Conservation (phyloP, 1,140 invertebrate species). For the Riptortus pedestris region DNA sequence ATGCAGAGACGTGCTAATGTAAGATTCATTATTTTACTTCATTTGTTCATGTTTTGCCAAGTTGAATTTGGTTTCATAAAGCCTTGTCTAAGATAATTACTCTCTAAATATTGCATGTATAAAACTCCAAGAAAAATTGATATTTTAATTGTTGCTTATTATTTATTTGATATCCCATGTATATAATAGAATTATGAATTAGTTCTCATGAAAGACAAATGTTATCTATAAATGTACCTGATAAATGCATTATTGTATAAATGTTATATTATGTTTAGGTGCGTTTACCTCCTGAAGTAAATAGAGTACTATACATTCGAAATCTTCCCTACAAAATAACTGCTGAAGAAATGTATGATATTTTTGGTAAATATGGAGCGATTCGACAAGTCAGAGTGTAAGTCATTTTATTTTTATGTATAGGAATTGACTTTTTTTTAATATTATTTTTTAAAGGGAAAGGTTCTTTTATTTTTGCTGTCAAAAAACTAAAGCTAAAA, state of each 20-base stretch:
- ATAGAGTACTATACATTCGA: conserved; percentile 90
- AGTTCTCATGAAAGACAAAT: neutral
- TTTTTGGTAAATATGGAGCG: conserved; percentile 99
- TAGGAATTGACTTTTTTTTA: too few species aligned
- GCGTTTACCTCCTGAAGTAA: conserved; percentile 94
- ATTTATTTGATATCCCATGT: neutral
- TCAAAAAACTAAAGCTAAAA: too few species aligned
- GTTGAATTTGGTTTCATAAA: neutral
- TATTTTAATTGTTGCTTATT: neutral
- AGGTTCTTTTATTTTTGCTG: too few species aligned
- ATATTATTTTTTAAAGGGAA: neutral
- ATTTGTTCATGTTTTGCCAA: conserved; percentile 5
- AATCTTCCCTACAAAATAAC: conserved; percentile 99
- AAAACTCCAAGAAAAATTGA: neutral
- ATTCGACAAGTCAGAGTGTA: conserved; percentile 97
- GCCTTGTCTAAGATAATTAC: neutral
- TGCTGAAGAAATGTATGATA: conserved; percentile 99
- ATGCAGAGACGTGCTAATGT: conserved; percentile 51
- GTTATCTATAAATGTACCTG: neutral
- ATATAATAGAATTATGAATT: neutral
- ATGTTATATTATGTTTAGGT: conserved; percentile 51
- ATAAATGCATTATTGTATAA: conserved; percentile 19
- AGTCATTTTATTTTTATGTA: conserved; percentile 41
- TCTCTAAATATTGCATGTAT: neutral
- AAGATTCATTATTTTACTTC: conserved; percentile 32